Evolutionary conservation across 2,113 vertebrate species (phyloP), one percentile per base, ranked within the genome.

Genomic region (Scatophagus argus): DNA sequence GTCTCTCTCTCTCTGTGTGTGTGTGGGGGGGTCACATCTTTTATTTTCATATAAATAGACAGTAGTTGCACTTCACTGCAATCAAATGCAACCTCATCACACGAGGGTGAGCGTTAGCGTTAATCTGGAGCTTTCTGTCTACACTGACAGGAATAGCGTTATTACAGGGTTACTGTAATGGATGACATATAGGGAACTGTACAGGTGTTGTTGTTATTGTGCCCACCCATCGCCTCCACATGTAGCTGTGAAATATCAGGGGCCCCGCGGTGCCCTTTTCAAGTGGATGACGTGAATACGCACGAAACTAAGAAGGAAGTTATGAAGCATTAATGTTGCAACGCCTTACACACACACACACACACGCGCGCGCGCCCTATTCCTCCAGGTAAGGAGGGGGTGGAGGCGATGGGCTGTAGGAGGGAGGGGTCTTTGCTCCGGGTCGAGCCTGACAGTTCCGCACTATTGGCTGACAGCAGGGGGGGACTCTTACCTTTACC

Each of bases 401-500:
- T 13, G 3, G 23, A 4, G 31, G 68, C 8, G 7, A 5, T 34
- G 34, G 41, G 9, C 14, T 0, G 21, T 6, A 44, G 77, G 32
- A 21, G 74, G 89, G 88, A 80, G 79, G 89, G 84, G 65, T 87
- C 76, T 61, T 27, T 31, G 44, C 54, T 62, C 64, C 72, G 4
- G 41, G 32, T 44, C 17, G 12, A 63, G 66, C 38, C 51, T 79
- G 78, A 82, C 78, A 74, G 58, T 38, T 71, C 25, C 46, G 47
- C 66, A 41, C 81, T 64, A 92, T 88, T 91, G 90, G 88, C 69
- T 87, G 52, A 61, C 72, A 58, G 52, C 56, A 25, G 61, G 46
- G 61, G 47, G 54, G 27, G n/a, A 68, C 36, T 63, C 81, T 69
- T 89, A 94, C 93, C 93, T 91, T 80, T 90, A 89, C 84, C 88